Evolutionary conservation across 2,113 vertebrate species (phyloP), one percentile per base, ranked within the genome.

Genomic region (Siniperca knerii): DNA sequence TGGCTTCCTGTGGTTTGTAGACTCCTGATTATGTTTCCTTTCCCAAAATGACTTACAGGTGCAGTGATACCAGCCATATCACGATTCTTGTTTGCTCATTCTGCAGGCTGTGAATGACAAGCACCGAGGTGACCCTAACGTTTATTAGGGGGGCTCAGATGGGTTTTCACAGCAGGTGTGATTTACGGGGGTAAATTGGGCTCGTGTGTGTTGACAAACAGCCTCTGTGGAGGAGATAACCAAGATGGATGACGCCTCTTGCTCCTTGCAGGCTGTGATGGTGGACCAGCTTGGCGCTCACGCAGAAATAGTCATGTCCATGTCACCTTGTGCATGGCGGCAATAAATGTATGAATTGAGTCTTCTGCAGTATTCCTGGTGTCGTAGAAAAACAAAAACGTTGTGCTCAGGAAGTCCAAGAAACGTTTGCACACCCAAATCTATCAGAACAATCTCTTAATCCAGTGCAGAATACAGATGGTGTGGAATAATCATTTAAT

Each of bases 101-200:
- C 73, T 80, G 66, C 77, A 55, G 77, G 46, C 15, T 1, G 9
- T 10, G 35, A 54, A 71, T 8, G 12, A 54, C 84, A 37, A 57
- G 44, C 73, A 78, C 12, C 8, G 13, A 52, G 12, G 25, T 50
- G 66, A 12, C 42, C 74, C 65, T 29, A 10, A 29, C 13, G 60
- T 88, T 86, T 81, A 89, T 76, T 52, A 55, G 70, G 6, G 37
- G 23, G 82, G 52, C 76, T 84, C 83, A 77, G 84, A 68, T 46
- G 85, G 13, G 48, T 71, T 75, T 72, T 62, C 61, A 48, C 87
- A 76, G 46, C 52, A 67, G 12, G 25, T 48, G 69, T 65, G 80
- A 87, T 89, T 92, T 81, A 91, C 10, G 6, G 77, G 86, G 68
- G 77, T 29, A 29, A 88, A 81, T 86, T 79, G 75, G 70, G 2